A percentile compares a stretch with the other conserved stretches of the same genome.
phyloP scores from a whole-genome alignment of 92 coral and sea anemone species.

The Nematostella vectensis region DNA sequence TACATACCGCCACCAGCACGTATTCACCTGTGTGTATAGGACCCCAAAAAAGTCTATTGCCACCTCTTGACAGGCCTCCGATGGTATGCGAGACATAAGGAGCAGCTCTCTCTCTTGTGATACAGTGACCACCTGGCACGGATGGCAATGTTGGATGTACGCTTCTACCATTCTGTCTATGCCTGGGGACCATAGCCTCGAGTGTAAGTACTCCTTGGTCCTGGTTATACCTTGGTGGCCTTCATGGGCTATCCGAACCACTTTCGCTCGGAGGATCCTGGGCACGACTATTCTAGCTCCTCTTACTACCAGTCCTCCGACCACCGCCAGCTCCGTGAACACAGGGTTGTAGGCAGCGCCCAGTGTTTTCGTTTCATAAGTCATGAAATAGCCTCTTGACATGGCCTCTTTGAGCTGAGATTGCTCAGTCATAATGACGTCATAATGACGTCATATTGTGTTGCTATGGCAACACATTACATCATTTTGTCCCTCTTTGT shows the following conservation, averaged over 20 bases:
- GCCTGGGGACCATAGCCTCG: slow-evolving; percentile 31
- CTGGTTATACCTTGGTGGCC: slow-evolving; percentile 30
- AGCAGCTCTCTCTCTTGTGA: slow-evolving; percentile 13
- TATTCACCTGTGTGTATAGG: slow-evolving; percentile 35
- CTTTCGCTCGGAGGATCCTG: slow-evolving; percentile 27
- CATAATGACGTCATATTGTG: slow-evolving; percentile 10
- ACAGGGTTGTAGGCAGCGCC: slow-evolving; percentile 17
- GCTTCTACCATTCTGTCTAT: slow-evolving; percentile 27
- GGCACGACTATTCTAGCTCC: too few relatives aligned
- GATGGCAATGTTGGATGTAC: slow-evolving; percentile 25
- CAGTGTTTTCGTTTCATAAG: slow-evolving; percentile 7
- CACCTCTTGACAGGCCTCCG: slow-evolving; percentile 14
- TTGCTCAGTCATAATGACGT: too few relatives aligned
- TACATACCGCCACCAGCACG: slow-evolving; percentile 24
- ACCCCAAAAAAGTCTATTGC: slow-evolving; percentile 30
- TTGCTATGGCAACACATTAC: slow-evolving; percentile 11
- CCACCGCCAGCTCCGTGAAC: slow-evolving; percentile 32
- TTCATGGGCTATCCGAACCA: slow-evolving; percentile 31
- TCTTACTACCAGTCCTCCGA: slow-evolving; percentile 25
- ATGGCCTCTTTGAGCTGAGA: slow-evolving; percentile 22
- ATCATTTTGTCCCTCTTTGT: slow-evolving; percentile 11
- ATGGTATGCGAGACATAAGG: slow-evolving; percentile 12
- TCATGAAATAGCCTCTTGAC: slow-evolving; percentile 18
- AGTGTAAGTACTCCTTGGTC: slow-evolving; percentile 18
- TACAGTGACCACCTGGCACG: slow-evolving; percentile 31